A percentile compares a stretch with the other conserved stretches of the same genome.
Evolutionary conservation across 2,888 invertebrate species (phyloP).

Genomic region (Limulus polyphemus): DNA sequence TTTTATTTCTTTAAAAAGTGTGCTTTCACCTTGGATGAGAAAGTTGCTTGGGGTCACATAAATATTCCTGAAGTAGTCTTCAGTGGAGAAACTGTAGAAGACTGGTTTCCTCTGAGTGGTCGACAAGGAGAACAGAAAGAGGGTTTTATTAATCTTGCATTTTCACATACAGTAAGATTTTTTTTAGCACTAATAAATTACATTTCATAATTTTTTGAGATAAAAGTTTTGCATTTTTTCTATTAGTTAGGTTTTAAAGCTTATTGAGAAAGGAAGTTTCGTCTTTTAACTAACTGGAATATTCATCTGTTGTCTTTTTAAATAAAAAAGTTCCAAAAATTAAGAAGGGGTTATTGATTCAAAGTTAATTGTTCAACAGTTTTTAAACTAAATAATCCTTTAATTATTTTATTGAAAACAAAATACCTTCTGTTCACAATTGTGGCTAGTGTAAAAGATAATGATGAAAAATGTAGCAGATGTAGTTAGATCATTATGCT

Average conservation of each 20-base stretch:
- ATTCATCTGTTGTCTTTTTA: no score
- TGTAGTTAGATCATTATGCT: no score
- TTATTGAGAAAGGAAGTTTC: no score
- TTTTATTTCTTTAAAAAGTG: constrained; percentile 41
- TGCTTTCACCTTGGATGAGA: constrained; percentile 89
- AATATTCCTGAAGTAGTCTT: constrained; percentile 71
- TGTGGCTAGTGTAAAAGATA: no score
- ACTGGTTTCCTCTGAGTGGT: constrained; percentile 86
- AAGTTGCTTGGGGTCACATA: constrained; percentile 87
- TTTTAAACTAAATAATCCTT: no score
- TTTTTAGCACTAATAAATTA: background rate
- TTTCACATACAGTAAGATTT: constrained; percentile 14
- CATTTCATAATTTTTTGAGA: background rate
- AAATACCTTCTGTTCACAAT: no score
- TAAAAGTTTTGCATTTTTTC: background rate
- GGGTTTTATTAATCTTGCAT: constrained; percentile 78
- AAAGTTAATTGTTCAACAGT: no score
- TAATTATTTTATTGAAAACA: no score
- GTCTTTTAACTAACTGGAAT: no score
- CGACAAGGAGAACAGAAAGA: constrained; percentile 90
- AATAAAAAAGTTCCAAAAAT: no score
- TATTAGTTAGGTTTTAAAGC: background rate
- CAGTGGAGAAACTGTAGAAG: constrained; percentile 75
- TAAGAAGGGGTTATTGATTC: no score
- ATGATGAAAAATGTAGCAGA: no score